These are phyloP conservation scores for Stichopus horrens DNA, from an alignment of 53 echinoderm and acorn worm species.

Conservation along the genomic window DNA sequence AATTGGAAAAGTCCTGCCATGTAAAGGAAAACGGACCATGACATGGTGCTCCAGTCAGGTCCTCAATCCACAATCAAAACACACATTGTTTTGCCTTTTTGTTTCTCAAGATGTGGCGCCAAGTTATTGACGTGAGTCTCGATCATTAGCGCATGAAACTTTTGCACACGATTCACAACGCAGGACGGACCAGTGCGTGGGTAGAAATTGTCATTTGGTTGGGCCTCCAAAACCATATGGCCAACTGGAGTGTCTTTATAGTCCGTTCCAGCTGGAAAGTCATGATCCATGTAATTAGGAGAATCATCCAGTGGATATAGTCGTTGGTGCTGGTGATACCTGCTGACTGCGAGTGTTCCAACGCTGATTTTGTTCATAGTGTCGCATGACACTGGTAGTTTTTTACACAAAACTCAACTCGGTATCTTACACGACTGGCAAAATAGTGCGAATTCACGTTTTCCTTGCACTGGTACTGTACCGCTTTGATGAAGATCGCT, in stretches of 20 bases:
- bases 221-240: slow-evolving; percentile 43
- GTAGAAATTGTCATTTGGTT: background rate
- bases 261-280: slow-evolving; percentile 49
- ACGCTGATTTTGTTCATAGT: slow-evolving; percentile 53
- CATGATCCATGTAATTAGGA: slow-evolving; percentile 56
- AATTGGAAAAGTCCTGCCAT: slow-evolving; percentile 20
- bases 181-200: slow-evolving; percentile 43
- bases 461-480: slow-evolving; percentile 28
- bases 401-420: slow-evolving; percentile 52
- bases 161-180: slow-evolving; percentile 31
- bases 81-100: slow-evolving; percentile 21
- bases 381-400: slow-evolving; percentile 51
- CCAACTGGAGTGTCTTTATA: slow-evolving; percentile 48
- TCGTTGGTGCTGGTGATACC: slow-evolving; percentile 46
- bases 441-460: slow-evolving; percentile 48
- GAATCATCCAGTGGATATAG: slow-evolving; percentile 36
- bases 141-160: slow-evolving; percentile 27
- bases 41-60: slow-evolving; percentile 50
- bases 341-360: slow-evolving; percentile 52
- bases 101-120: slow-evolving; percentile 16
- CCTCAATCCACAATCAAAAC: slow-evolving; percentile 49
- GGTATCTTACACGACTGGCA: slow-evolving; percentile 42
- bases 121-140: slow-evolving; percentile 55
- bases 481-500: background rate
- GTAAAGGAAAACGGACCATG: slow-evolving; percentile 39